Evolutionary conservation across 2,797 vertebrate species (phyloP).

Genomic region (Tarsius wallacei): DNA sequence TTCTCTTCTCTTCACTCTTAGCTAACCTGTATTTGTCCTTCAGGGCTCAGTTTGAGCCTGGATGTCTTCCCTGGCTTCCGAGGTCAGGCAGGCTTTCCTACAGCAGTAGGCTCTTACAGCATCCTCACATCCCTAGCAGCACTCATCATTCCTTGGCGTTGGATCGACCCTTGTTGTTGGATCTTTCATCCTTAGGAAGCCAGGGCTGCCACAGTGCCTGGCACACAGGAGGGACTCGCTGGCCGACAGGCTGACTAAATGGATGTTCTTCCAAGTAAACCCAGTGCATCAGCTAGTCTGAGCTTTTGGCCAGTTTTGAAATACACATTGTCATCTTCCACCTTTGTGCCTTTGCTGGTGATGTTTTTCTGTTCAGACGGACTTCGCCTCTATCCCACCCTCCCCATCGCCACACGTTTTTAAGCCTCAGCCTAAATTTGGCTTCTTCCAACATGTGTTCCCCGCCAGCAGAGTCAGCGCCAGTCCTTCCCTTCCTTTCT

Average conservation of each 20-base stretch:
- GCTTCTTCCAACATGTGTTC: not conserved
- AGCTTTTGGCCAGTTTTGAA: conserved; percentile 47
- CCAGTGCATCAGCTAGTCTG: not conserved
- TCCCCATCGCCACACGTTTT: not conserved
- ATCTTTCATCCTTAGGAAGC: not conserved
- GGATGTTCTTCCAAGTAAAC: not conserved
- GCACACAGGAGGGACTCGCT: not conserved
- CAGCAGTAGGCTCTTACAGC: not conserved
- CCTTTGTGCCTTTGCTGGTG: not conserved
- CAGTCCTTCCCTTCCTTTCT: not conserved
- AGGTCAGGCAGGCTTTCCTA: not conserved
- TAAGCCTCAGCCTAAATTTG: not conserved
- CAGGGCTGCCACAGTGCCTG: not conserved
- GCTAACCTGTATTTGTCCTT: not conserved
- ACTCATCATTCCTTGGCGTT: not conserved
- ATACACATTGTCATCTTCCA: not conserved
- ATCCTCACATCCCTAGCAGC: not conserved
- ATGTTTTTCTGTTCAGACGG: not conserved
- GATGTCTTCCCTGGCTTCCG: not conserved
- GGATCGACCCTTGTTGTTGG: not conserved
- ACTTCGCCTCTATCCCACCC: not conserved
- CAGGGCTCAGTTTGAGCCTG: not conserved
- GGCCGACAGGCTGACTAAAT: not conserved
- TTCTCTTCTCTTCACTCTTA: not conserved
- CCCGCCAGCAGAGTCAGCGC: not conserved